phyloP scores from a whole-genome alignment of 1,140 invertebrate species.

The Drusus annulatus region DNA sequence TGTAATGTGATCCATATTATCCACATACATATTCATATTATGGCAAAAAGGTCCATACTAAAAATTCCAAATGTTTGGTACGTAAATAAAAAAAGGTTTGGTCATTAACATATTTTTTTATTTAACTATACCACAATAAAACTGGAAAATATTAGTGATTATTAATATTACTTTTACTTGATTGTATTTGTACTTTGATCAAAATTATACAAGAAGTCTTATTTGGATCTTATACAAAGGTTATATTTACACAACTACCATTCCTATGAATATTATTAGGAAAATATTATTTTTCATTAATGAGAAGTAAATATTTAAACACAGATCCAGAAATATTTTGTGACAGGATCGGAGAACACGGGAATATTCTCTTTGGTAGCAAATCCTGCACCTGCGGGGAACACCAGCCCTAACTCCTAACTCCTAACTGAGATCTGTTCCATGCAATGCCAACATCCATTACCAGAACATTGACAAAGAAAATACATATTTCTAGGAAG shows the following conservation, averaged over 20 bases:
- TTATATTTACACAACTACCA: slow-evolving; percentile 23
- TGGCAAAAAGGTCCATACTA: no score
- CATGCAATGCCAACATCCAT: background rate
- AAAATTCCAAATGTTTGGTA: no score
- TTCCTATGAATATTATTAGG: background rate
- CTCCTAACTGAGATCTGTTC: slow-evolving; percentile 8
- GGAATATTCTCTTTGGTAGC: background rate
- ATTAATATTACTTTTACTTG: slow-evolving; percentile 9
- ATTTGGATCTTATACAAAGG: slow-evolving; percentile 19
- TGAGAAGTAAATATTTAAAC: slow-evolving; percentile 22
- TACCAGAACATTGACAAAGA: no score
- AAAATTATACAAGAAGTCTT: slow-evolving; percentile 18
- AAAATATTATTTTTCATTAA: background rate
- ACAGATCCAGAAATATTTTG: background rate
- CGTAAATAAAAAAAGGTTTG: background rate
- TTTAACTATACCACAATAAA: slow-evolving; percentile 20
- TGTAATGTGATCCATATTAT: no score
- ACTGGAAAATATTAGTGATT: slow-evolving; percentile 24
- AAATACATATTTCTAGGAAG: no score
- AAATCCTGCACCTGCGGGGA: background rate
- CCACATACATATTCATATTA: no score
- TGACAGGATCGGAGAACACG: slow-evolving; percentile 4
- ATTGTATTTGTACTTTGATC: slow-evolving; percentile 33
- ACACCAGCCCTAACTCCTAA: slow-evolving; percentile 10
- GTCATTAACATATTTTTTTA: slow-evolving; percentile 5